Evolutionary conservation across 2,888 invertebrate species (phyloP).

Genomic region (Mylabris sibirica): DNA sequence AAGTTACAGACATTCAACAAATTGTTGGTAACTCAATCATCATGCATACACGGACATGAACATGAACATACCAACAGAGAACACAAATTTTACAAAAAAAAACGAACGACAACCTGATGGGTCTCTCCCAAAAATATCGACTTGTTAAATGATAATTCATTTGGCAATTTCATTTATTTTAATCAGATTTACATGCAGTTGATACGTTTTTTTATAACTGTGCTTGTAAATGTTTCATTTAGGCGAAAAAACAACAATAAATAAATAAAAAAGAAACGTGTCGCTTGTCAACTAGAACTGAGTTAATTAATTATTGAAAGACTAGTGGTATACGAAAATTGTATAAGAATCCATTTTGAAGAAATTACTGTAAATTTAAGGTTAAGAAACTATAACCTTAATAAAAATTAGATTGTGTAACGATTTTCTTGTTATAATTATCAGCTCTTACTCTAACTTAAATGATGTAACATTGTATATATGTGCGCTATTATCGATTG

Average conservation of each 20-base stretch:
- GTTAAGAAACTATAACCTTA: not conserved
- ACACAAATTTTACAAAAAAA: not conserved
- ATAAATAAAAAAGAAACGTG: constrained; percentile 29
- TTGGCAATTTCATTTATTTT: constrained; percentile 34
- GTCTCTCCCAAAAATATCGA: constrained; percentile 19
- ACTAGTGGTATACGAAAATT: not conserved
- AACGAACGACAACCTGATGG: not conserved
- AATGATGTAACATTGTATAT: not conserved
- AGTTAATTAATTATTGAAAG: constrained; percentile 26
- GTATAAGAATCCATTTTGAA: no score
- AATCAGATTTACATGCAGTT: constrained; percentile 28
- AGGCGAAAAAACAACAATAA: not conserved
- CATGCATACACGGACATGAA: constrained; percentile 17
- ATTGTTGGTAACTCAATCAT: constrained; percentile 39
- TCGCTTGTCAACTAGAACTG: constrained; percentile 21
- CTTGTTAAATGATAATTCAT: constrained; percentile 29
- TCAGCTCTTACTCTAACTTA: not conserved
- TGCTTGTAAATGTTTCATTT: constrained; percentile 31
- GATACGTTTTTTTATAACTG: constrained; percentile 29
- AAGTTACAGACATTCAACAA: constrained; percentile 34
- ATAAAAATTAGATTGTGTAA: not conserved
- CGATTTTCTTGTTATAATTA: not conserved
- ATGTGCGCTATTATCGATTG: no score
- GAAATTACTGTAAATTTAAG: not conserved
- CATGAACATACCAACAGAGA: constrained; percentile 16